A percentile compares a stretch with the other conserved stretches of the same genome.
These are phyloP conservation scores for Pentamera pediparva DNA, from an alignment of 53 echinoderm and acorn worm species.

Conservation along the genomic window DNA sequence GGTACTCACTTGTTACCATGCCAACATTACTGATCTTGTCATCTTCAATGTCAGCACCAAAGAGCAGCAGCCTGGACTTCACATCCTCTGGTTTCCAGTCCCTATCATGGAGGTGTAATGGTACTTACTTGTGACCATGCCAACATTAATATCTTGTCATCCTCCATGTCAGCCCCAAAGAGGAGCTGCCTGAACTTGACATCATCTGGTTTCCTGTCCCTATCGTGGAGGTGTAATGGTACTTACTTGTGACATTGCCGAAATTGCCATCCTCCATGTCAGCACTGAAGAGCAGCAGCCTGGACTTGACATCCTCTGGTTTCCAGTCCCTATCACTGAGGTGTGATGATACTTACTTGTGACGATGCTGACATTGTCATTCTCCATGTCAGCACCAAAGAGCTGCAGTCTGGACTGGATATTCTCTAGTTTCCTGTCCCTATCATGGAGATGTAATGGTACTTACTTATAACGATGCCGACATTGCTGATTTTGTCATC, in stretches of 20 bases:
- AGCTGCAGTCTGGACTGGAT: no score
- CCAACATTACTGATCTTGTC: conserved; percentile 94
- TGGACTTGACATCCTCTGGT: no score
- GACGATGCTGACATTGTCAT: no score
- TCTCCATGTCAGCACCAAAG: no score
- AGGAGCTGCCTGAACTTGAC: conserved; percentile 85
- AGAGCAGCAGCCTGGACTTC: conserved; percentile 85
- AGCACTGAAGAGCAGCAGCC: no score
- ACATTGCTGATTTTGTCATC: conserved; percentile 98
- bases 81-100: conserved; percentile 85
- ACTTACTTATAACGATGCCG: no score
- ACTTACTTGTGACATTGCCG: no score
- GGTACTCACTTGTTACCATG: conserved; percentile 83
- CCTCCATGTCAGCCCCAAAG: conserved; percentile 95
- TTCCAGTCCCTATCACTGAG: no score
- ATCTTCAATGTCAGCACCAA: conserved; percentile 95
- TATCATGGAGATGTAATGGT: no score
- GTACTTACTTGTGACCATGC: conserved; percentile 94
- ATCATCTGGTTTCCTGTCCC: conserved; percentile 85
- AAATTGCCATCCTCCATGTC: no score
- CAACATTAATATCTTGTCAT: conserved; percentile 95
- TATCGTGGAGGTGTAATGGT: conserved; percentile 87
- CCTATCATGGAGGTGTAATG: conserved; percentile 88
- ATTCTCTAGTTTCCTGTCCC: no score
- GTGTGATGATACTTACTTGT: no score